Conservation (phyloP, 35 echinoderm and acorn worm species). For the Apostichopus parvimensis region DNA sequence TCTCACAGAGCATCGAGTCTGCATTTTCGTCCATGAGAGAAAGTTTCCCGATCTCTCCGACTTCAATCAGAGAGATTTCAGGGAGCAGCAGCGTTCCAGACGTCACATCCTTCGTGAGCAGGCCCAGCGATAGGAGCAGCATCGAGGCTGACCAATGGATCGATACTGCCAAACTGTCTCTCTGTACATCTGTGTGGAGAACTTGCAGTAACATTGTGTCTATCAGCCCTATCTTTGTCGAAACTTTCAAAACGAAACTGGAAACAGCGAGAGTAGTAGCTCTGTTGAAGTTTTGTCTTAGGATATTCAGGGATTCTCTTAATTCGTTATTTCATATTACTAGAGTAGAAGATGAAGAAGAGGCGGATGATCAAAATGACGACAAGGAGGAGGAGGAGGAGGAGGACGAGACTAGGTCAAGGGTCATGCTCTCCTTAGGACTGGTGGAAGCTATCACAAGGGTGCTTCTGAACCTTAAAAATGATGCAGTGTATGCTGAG, state of each 20-base stretch:
- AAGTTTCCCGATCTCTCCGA: constrained; percentile 6
- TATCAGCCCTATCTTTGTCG: constrained; percentile 23
- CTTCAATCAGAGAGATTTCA: background rate
- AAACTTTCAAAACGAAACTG: constrained; percentile 10
- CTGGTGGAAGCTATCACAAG: constrained; percentile 29
- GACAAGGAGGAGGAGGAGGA: background rate
- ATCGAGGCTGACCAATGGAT: background rate
- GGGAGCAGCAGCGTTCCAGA: background rate
- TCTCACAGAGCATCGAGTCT: constrained; percentile 51
- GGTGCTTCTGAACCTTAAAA: constrained; percentile 27
- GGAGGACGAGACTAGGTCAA: background rate
- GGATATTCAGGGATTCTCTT: background rate
- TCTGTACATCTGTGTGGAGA: constrained; percentile 45
- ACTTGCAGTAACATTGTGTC: constrained; percentile 52
- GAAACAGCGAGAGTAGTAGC: background rate
- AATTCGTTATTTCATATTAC: background rate
- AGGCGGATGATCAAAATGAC: background rate
- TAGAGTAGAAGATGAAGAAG: background rate
- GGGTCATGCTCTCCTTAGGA: constrained; percentile 5
- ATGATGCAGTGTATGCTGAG: constrained; percentile 8
- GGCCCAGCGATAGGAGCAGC: background rate
- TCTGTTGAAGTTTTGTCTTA: constrained; percentile 17
- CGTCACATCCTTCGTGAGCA: background rate
- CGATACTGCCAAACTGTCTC: constrained; percentile 12
- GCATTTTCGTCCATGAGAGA: constrained; percentile 4